A percentile compares a stretch with the other conserved stretches of the same genome.
Conservation (phyloP, 2,113 vertebrate genomes). For the Hippoglossus stenolepis region DNA sequence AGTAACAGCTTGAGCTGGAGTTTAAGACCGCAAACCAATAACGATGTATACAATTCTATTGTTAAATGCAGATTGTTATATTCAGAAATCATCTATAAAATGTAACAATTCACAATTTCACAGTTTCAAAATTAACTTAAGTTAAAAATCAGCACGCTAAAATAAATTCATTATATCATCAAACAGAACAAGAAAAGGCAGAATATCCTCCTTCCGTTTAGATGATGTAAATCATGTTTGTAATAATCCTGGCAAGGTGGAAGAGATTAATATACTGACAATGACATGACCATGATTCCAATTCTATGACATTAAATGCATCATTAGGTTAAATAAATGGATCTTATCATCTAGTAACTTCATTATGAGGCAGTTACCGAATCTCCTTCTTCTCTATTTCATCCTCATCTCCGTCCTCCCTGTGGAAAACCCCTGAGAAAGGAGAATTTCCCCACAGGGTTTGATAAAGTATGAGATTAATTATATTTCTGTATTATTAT, state of each 20-base stretch:
- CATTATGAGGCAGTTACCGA: slow-evolving; percentile 6
- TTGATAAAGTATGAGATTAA: neutral
- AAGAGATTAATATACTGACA: neutral
- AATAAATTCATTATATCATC: no score
- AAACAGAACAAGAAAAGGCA: no score
- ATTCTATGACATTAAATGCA: neutral
- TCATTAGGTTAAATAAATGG: neutral
- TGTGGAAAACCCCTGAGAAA: neutral
- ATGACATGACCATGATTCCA: neutral
- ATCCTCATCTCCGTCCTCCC: neutral
- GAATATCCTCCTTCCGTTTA: no score
- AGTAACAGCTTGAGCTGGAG: neutral
- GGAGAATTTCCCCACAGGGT: neutral
- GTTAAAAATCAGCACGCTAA: no score
- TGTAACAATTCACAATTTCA: no score
- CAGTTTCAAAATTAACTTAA: no score
- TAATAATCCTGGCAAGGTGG: neutral
- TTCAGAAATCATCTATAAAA: neutral
- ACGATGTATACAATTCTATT: neutral
- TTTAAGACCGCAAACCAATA: no score
- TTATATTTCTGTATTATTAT: neutral
- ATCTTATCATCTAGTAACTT: neutral
- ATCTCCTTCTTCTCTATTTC: neutral
- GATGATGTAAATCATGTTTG: neutral
- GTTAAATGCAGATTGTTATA: neutral